Conservation (phyloP, 2,888 invertebrate genomes). For the Lasius fuliginosus region DNA sequence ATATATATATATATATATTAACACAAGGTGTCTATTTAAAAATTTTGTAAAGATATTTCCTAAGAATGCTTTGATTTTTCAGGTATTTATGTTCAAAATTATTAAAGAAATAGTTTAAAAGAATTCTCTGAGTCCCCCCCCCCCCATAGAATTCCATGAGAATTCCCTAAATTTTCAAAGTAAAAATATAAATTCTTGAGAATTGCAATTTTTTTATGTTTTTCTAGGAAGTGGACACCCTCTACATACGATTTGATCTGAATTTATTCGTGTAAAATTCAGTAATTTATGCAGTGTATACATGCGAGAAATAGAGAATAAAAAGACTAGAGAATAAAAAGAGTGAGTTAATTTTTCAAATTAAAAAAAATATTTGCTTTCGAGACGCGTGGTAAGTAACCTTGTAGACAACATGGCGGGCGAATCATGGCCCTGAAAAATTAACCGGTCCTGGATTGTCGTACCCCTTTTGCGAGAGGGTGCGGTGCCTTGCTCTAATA, state of each 20-base stretch:
- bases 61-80: neutral
- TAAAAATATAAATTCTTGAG: neutral
- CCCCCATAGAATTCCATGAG: neutral
- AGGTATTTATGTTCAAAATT: neutral
- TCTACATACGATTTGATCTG: neutral
- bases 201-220: neutral
- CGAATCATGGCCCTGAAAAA: slow-evolving; percentile 70
- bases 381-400: neutral
- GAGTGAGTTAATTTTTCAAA: neutral
- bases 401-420: slow-evolving; percentile 30
- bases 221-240: no score
- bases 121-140: neutral
- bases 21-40: neutral
- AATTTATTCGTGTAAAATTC: neutral
- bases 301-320: neutral
- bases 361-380: neutral
- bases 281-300: neutral
- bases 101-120: neutral
- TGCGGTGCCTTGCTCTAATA: slow-evolving; percentile 78
- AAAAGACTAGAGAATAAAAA: neutral
- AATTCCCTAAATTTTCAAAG: neutral
- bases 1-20: no score
- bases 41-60: neutral
- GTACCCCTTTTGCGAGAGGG: slow-evolving; percentile 72
- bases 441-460: slow-evolving; percentile 62